phyloP scores from a whole-genome alignment of 1,140 invertebrate species.

The Drosophila albomicans region DNA sequence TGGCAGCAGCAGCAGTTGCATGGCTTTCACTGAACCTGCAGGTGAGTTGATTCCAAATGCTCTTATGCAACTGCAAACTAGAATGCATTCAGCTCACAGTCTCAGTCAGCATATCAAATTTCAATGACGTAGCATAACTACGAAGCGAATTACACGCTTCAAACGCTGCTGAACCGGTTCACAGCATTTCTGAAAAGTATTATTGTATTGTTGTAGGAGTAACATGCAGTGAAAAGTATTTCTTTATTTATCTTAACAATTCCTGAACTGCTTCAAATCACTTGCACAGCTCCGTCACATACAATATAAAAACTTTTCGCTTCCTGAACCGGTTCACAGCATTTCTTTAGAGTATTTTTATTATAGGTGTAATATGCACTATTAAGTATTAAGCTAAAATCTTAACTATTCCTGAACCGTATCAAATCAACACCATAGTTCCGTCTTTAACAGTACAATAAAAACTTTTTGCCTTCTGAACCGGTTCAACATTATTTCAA shows the following conservation, averaged over 20 bases:
- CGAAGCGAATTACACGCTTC: not conserved
- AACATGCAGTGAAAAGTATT: no score
- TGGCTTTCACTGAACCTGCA: constrained; percentile 61
- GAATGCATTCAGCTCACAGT: not conserved
- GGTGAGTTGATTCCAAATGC: constrained; percentile 43
- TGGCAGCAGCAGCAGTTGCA: constrained; percentile 50
- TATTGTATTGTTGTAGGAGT: no score
- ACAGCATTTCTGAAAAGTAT: not conserved
- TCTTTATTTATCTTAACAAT: no score
- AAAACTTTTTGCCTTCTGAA: not conserved
- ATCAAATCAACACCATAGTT: no score
- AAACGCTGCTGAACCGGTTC: not conserved
- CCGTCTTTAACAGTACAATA: no score
- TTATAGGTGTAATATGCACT: no score
- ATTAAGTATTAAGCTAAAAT: no score
- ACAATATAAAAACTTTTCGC: no score
- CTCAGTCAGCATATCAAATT: not conserved
- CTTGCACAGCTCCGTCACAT: no score
- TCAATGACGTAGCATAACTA: not conserved
- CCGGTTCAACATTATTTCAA: not conserved
- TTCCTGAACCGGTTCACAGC: not conserved
- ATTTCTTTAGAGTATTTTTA: no score
- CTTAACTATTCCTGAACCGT: not conserved
- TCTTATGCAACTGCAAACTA: not conserved
- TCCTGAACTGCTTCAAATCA: no score